Evolutionary conservation across 2,113 vertebrate genomes (phyloP), one percentile per base, ranked within the genome.

Genomic region (Blennius ocellaris): DNA sequence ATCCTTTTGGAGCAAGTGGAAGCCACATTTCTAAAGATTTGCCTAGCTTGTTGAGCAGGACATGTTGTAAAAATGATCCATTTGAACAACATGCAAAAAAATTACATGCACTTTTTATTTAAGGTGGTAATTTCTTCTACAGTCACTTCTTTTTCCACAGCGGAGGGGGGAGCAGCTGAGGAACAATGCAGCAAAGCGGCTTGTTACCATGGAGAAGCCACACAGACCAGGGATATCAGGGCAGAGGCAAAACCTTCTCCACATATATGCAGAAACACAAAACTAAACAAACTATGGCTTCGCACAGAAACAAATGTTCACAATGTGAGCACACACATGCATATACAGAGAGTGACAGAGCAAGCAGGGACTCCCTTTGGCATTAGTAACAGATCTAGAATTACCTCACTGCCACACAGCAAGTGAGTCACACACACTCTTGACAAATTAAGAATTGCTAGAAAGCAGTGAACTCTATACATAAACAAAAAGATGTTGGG

Each of bases 361-460:
- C 60, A 62, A 68, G 75, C 76, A 63, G 78, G 81, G 81, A 87
- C 77, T 82, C 80, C 81, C 81, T 90, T 79, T 71, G 89, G 87
- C 73, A 85, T 78, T 76, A 79, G 67, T 85, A 88, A 82, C 76
- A 66, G 49, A 75, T 77, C 49, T 89, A 84, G 73, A 80, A 82
- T 91, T 84, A 90, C 87, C 80, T 85, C 76, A 84, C 63, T 44
- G 55, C 50, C 58, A 45, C 45, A 76, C 43, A 83, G 66, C 73
- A 52, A 58, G 11, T 57, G 78, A 85, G 44, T 80, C 81, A 71
- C 76, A 56, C 36, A 47, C 14, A 16, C 63, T 50, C 44, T 30
- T 30, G 21, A 30, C 21, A 30, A 30, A 30, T 30, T 30, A 30
- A 30, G 21, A 30, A 30, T 30, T 30, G 21, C 21, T 30, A 30